A percentile compares a stretch with the other conserved stretches of the same genome.
phyloP scores from a whole-genome alignment of 2,113 vertebrate species.

The Struthio camelus region DNA sequence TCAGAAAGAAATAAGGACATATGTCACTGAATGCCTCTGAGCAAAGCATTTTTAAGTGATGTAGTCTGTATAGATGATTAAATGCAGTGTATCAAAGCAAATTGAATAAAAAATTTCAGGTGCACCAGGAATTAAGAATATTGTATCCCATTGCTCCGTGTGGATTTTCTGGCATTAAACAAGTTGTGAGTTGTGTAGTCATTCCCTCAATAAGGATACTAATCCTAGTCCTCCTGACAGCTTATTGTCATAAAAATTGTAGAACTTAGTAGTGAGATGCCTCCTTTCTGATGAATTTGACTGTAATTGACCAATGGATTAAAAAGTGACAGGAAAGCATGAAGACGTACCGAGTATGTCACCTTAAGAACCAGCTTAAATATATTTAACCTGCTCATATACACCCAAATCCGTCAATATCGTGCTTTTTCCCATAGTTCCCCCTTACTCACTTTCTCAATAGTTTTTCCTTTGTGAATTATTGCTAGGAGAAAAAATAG shows the following conservation, averaged over 20 bases:
- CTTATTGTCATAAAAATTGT: constrained; percentile 32
- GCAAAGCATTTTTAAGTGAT: background rate
- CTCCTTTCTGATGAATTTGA: background rate
- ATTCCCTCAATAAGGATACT: constrained; percentile 18
- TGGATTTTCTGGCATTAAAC: constrained; percentile 42
- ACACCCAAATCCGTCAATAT: background rate
- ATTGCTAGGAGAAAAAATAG: background rate
- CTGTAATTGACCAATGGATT: background rate
- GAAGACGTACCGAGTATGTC: background rate
- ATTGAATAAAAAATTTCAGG: background rate
- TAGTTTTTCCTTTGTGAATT: background rate
- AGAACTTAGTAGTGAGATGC: constrained; percentile 21
- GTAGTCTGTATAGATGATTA: background rate
- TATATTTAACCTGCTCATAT: background rate
- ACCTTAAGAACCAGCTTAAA: background rate
- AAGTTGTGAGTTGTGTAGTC: constrained; percentile 46
- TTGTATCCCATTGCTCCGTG: background rate
- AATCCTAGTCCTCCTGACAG: constrained; percentile 28
- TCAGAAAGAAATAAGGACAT: background rate
- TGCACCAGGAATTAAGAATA: background rate
- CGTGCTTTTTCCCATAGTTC: background rate
- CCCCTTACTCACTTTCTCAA: background rate
- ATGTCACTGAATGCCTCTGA: background rate
- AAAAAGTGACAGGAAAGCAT: background rate
- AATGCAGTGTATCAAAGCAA: background rate